These are phyloP conservation scores for Drosophila macrospina DNA, from an alignment of 2,888 invertebrate genomes.

Conservation along the genomic window DNA sequence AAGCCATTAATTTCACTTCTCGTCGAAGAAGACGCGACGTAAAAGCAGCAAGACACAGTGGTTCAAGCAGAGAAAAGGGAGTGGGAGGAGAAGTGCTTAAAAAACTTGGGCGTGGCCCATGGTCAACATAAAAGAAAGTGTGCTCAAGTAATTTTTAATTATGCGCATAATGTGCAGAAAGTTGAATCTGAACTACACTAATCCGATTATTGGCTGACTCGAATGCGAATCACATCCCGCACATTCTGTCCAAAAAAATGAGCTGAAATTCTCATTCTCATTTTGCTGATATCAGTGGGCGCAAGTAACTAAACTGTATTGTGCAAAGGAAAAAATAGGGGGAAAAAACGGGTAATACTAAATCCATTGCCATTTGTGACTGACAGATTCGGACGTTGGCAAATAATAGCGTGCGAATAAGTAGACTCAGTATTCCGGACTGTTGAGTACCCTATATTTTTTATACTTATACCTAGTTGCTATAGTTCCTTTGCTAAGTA, in stretches of 20 bases:
- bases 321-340: neutral
- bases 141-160: conserved; percentile 74
- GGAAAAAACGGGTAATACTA: no score
- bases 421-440: neutral
- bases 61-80: conserved; percentile 6
- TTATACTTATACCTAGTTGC: neutral
- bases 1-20: conserved; percentile 80
- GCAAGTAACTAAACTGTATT: conserved; percentile 8
- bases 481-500: neutral
- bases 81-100: conserved; percentile 22
- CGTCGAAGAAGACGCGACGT: conserved; percentile 66
- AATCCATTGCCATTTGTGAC: conserved; percentile 17
- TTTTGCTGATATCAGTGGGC: conserved; percentile 6
- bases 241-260: conserved; percentile 1
- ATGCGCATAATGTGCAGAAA: conserved; percentile 74
- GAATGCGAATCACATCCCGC: conserved; percentile 13
- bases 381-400: conserved; percentile 5
- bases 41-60: neutral
- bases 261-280: conserved; percentile 19
- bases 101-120: conserved; percentile 36
- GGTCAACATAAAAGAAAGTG: conserved; percentile 29
- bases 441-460: conserved; percentile 5
- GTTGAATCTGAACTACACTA: conserved; percentile 53
- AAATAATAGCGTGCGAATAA: neutral
- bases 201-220: conserved; percentile 65